Conservation (phyloP, 1,140 invertebrate genomes). For the Pantala flavescens region DNA sequence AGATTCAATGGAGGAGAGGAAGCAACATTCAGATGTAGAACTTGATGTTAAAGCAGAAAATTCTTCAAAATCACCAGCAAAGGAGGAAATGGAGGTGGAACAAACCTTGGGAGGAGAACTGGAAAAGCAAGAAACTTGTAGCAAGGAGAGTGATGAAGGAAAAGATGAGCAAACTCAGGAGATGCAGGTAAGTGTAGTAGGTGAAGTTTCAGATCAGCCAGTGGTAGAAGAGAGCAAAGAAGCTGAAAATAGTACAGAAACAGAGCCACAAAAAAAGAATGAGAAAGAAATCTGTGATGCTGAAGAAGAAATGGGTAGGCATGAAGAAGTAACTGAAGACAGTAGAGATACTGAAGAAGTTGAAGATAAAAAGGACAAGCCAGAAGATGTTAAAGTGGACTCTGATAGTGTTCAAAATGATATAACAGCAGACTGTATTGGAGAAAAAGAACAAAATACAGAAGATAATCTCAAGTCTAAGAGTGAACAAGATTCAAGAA, state of each 20-base stretch:
- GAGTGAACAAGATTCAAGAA: background rate
- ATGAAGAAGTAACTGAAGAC: background rate
- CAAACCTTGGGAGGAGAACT: too few species aligned
- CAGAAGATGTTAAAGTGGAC: background rate
- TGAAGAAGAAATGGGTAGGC: background rate
- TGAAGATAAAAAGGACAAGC: background rate
- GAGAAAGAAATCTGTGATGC: too few species aligned
- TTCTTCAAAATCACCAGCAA: too few species aligned
- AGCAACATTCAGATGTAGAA: too few species aligned
- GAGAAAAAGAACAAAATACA: background rate
- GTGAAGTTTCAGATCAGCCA: background rate
- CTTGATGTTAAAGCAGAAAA: too few species aligned
- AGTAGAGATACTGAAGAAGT: background rate
- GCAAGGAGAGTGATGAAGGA: too few species aligned
- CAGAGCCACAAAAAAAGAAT: too few species aligned
- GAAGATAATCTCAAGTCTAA: background rate
- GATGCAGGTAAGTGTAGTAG: background rate
- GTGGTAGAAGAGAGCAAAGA: too few species aligned
- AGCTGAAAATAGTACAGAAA: too few species aligned
- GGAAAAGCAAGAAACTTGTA: too few species aligned
- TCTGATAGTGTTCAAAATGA: background rate
- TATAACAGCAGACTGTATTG: background rate
- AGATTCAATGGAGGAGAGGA: too few species aligned
- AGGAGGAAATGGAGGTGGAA: too few species aligned
- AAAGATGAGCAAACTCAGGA: background rate